A percentile compares a stretch with the other conserved stretches of the same genome.
phyloP scores from a whole-genome alignment of 2,888 invertebrate genomes.

The Cephalotes varians region DNA sequence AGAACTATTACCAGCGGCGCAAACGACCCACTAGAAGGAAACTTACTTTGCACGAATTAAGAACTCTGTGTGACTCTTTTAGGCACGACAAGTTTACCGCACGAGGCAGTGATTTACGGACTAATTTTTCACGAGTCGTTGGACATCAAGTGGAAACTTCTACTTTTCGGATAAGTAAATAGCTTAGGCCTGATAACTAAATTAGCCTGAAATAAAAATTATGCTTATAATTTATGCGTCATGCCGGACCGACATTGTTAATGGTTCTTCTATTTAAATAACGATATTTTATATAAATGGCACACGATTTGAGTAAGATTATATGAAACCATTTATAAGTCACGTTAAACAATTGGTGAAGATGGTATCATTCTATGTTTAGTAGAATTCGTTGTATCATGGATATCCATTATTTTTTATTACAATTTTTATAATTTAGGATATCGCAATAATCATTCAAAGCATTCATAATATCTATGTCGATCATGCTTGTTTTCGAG shows the following conservation, averaged over 20 bases:
- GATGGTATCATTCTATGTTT: not conserved
- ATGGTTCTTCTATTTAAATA: not conserved
- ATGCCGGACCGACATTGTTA: not conserved
- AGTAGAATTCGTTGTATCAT: not conserved
- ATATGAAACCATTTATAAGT: not conserved
- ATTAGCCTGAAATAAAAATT: slow-evolving; percentile 27
- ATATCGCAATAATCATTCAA: not conserved
- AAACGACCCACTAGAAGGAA: slow-evolving; percentile 26
- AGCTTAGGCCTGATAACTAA: slow-evolving; percentile 29
- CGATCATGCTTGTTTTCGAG: not conserved
- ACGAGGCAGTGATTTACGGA: slow-evolving; percentile 35
- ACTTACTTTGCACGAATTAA: slow-evolving; percentile 42
- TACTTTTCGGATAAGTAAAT: slow-evolving; percentile 36
- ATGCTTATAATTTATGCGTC: not conserved
- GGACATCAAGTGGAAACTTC: slow-evolving; percentile 33
- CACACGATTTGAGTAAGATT: slow-evolving; percentile 1
- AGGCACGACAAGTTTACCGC: slow-evolving; percentile 46
- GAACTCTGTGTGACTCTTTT: slow-evolving; percentile 23
- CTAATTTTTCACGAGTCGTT: slow-evolving; percentile 43
- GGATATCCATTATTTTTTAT: not conserved
- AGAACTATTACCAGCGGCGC: slow-evolving; percentile 35
- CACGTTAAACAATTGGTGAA: not conserved
- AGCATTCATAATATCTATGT: not conserved
- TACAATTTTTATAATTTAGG: not conserved
- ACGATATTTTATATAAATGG: not conserved